Base-by-base conservation (phyloP, 2,113 vertebrate species). In the Polypterus bichir region DNA sequence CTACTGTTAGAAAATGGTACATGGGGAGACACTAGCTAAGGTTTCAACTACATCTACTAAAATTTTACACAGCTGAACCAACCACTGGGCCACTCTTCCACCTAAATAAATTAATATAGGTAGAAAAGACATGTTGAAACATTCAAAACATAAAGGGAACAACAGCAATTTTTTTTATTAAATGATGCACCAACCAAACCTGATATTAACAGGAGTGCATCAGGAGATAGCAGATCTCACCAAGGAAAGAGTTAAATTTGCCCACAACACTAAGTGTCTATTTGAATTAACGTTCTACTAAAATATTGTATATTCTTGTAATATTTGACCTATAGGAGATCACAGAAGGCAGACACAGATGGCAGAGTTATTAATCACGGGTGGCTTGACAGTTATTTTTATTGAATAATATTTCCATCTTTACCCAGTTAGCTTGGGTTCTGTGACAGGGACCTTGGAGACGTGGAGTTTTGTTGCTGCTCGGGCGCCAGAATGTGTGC, bases 301-400 rank as follows among this genome's bases (percentile, higher is more conserved):
- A 57, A 57, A 57, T 57, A 57, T 57, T 57, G 56, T 57, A 57
- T 57, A 57, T 57, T 44, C 56, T 57, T 5, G 56, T 44, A 57
- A 57, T 57, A 57, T 57, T 44, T 57, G 56, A 57, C 56, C 56
- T 57, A 44, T 44, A 44, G 56, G 27, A 44, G 56, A 57, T 27
- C 27, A 57, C 56, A 57, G 56, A 57, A 57, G 56, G 56, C n/a
- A 44, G 27, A 45, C 27, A 57, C 56, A 57, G 56, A 57, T 45
- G n/a, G 56, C 27, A 5, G 56, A 44, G 56, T 57, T 57, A 57
- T 57, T 57, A 57, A 57, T 57, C 56, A 57, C 27, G 5, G 56
- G 46, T 57, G 3, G 9, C 6, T 27, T 57, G 56, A 57, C 56
- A 57, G 56, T 57, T 45, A 57, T 57, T 57, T 57, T 57, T 57